Percentiles rank a stretch among this genome's conserved stretches.
Conservation (phyloP, 2,113 vertebrate genomes). For the Micronycteris hirsuta region DNA sequence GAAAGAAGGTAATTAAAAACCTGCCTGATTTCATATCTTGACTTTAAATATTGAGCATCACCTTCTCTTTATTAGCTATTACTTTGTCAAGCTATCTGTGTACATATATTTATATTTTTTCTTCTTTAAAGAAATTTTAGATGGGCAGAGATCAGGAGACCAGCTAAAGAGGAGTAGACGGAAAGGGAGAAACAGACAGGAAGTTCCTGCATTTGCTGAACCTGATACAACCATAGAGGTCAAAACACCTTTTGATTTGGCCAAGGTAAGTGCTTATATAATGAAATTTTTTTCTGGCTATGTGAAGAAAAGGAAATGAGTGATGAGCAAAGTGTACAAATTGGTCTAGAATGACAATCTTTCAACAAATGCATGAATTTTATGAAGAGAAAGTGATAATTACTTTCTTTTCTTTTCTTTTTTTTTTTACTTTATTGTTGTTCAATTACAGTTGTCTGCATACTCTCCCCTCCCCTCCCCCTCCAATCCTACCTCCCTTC, state of each 20-base stretch:
- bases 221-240: constrained; percentile 82
- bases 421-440: too few species aligned
- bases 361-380: constrained; percentile 21
- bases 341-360: background rate
- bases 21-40: background rate
- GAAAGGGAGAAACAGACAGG: constrained; percentile 95
- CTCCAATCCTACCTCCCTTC: too few species aligned
- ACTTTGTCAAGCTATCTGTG: background rate
- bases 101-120: background rate
- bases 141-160: constrained; percentile 82
- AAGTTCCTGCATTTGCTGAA: constrained; percentile 75
- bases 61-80: background rate
- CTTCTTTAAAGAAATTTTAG: constrained; percentile 75
- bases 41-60: background rate
- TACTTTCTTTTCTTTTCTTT: too few species aligned
- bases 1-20: background rate
- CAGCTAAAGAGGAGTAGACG: constrained; percentile 88
- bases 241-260: constrained; percentile 95
- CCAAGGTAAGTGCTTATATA: constrained; percentile 84
- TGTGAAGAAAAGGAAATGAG: background rate
- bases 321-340: background rate
- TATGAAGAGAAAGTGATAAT: background rate
- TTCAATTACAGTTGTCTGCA: too few species aligned
- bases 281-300: background rate
- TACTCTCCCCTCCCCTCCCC: too few species aligned